phyloP scores from a whole-genome alignment of 1,140 invertebrate species.

The Rhagoletis pomonella region DNA sequence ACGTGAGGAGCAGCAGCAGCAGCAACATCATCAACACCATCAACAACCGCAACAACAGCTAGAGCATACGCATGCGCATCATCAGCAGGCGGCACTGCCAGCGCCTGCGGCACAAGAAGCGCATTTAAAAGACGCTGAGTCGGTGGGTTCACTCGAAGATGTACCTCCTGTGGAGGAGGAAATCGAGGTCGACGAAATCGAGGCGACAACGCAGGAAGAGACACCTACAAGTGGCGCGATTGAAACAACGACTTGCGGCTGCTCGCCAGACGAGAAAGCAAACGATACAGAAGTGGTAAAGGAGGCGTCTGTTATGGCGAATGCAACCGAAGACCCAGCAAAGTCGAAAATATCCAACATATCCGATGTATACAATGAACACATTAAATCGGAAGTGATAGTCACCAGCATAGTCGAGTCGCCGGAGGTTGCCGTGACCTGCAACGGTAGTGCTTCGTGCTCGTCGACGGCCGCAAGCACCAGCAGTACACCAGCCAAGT shows the following conservation, averaged over 20 bases:
- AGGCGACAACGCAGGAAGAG: neutral
- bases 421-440: conserved; percentile 58
- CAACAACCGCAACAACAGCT: conserved; percentile 58
- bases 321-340: conserved; percentile 1
- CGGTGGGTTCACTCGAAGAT: conserved; percentile 69
- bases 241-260: conserved; percentile 14
- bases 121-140: conserved; percentile 61
- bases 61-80: conserved; percentile 51
- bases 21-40: conserved; percentile 63
- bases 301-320: neutral
- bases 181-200: conserved; percentile 24
- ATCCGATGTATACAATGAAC: conserved; percentile 73
- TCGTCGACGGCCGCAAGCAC: conserved; percentile 63
- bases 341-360: conserved; percentile 65
- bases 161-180: conserved; percentile 62
- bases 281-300: neutral
- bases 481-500: conserved; percentile 56
- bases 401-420: conserved; percentile 54
- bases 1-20: conserved; percentile 77
- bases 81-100: conserved; percentile 16
- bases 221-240: conserved; percentile 34
- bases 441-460: conserved; percentile 74
- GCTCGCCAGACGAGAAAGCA: conserved; percentile 24
- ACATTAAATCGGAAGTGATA: conserved; percentile 69
- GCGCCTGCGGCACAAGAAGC: conserved; percentile 21